These are phyloP conservation scores for Tonatia bakeri DNA, from an alignment of 2,113 vertebrate species.

Conservation along the genomic window DNA sequence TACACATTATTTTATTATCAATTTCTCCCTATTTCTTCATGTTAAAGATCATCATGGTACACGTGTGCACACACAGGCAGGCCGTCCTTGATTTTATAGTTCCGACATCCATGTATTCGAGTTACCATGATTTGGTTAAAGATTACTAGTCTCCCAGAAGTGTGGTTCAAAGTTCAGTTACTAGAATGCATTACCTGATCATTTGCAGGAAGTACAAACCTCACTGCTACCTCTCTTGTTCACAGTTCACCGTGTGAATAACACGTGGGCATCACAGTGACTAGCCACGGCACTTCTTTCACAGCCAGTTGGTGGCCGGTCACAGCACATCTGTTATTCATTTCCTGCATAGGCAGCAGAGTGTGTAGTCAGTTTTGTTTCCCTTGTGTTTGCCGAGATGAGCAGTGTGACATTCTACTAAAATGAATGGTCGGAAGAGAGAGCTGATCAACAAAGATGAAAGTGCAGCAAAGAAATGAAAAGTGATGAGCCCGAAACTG, in stretches of 20 bases:
- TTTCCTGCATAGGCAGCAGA: neutral
- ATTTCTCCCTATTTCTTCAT: neutral
- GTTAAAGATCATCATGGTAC: neutral
- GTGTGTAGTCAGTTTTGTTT: no score
- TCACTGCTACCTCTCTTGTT: neutral
- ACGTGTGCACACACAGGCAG: neutral
- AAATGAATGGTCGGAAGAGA: neutral
- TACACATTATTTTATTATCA: neutral
- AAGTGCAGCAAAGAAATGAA: neutral
- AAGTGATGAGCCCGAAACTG: neutral
- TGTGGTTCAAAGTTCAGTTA: neutral
- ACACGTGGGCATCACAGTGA: neutral
- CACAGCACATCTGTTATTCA: neutral
- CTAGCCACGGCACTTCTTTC: neutral
- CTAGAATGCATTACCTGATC: neutral
- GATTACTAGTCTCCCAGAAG: neutral
- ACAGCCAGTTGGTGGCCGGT: neutral
- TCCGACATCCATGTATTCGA: neutral
- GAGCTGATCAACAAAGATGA: neutral
- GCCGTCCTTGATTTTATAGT: neutral
- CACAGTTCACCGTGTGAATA: neutral
- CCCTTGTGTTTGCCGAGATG: neutral
- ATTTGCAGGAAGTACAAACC: neutral
- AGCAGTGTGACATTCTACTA: neutral
- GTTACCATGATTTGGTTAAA: neutral